These are phyloP conservation scores for Haliclystus octoradiatus DNA, from an alignment of 30 jellyfish, hydroid and myxozoan genomes.

Conservation along the genomic window DNA sequence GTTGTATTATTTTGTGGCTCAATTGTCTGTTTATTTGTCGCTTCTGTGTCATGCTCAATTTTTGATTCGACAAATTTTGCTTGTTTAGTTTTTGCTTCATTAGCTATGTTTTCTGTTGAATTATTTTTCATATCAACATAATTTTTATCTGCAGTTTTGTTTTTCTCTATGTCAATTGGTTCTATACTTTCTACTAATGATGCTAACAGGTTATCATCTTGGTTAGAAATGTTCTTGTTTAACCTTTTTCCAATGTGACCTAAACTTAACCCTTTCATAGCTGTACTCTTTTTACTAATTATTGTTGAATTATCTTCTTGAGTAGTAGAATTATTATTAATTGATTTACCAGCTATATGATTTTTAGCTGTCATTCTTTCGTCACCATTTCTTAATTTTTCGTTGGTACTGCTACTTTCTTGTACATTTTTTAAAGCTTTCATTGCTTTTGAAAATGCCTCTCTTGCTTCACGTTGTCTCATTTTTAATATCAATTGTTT, in stretches of 20 bases:
- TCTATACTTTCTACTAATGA: neutral
- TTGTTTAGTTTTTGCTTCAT: neutral
- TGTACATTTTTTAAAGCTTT: neutral
- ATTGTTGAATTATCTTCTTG: neutral
- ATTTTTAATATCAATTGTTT: too few relatives aligned
- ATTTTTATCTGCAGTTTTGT: neutral
- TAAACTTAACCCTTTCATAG: neutral
- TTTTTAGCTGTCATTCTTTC: neutral
- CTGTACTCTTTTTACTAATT: neutral
- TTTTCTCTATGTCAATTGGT: neutral
- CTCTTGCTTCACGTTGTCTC: neutral
- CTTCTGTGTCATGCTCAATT: conserved; percentile 12
- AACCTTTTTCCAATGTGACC: neutral
- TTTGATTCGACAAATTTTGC: conserved; percentile 8
- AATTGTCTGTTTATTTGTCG: conserved; percentile 3
- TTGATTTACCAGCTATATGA: neutral
- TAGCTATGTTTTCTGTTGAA: neutral
- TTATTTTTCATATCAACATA: too few relatives aligned
- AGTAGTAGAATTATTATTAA: neutral
- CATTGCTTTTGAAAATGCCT: neutral
- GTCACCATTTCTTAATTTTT: too few relatives aligned
- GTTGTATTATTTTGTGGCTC: conserved; percentile 14
- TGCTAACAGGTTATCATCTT: neutral
- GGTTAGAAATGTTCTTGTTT: neutral
- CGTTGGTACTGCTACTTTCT: too few relatives aligned